Conservation (phyloP, 2,797 vertebrate species). For the Caiman crocodilus region DNA sequence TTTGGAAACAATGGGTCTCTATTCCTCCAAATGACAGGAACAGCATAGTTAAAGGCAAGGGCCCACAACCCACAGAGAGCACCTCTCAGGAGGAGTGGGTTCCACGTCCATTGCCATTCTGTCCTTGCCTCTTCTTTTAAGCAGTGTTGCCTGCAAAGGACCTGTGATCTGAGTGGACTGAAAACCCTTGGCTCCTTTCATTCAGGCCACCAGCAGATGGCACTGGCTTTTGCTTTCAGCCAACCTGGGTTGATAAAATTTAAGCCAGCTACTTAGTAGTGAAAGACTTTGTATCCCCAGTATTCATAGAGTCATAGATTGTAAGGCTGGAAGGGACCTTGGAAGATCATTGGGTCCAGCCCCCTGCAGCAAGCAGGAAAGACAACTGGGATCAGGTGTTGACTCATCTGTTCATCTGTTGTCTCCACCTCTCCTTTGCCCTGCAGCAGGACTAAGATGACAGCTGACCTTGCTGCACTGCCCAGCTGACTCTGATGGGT, state of each 20-base stretch:
- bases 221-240: background rate
- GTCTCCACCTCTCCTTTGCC: background rate
- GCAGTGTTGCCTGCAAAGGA: background rate
- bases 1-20: background rate
- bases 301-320: no score
- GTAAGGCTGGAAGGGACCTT: no score
- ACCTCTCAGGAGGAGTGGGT: background rate
- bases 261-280: background rate
- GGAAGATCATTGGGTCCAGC: no score
- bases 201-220: background rate
- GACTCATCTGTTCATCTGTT: background rate
- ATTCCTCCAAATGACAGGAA: background rate
- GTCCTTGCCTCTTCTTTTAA: background rate
- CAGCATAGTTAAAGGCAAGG: background rate
- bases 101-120: background rate
- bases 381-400: no score
- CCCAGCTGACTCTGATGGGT: background rate
- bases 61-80: background rate
- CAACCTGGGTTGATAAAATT: background rate
- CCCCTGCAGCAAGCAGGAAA: no score
- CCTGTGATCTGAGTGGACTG: background rate
- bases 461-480: background rate
- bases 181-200: background rate
- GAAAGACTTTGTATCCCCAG: background rate
- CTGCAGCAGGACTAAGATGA: background rate